These are phyloP conservation scores for Conchocele bisecta DNA, from an alignment of 2,888 invertebrate genomes.

Conservation along the genomic window DNA sequence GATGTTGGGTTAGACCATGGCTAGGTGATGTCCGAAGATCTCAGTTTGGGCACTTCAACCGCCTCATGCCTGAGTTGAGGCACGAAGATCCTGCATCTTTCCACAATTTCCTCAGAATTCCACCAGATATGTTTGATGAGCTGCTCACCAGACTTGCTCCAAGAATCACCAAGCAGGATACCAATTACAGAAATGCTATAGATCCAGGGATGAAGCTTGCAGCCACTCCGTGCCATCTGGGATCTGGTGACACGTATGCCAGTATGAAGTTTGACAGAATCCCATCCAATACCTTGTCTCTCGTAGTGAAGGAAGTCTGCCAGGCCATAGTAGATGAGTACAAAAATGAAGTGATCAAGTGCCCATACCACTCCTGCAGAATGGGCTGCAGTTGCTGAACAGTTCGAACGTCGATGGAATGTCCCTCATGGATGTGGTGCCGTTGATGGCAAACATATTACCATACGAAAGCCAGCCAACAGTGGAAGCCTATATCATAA, in stretches of 20 bases:
- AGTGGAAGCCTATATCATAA: constrained; percentile 56
- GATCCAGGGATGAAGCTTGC: constrained; percentile 54
- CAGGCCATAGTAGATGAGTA: constrained; percentile 40
- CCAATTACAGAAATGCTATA: constrained; percentile 42
- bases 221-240: constrained; percentile 50
- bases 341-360: constrained; percentile 28
- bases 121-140: constrained; percentile 53
- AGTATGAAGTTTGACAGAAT: constrained; percentile 55
- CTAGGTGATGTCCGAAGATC: constrained; percentile 22
- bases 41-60: constrained; percentile 28
- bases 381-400: constrained; percentile 52
- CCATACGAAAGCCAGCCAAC: constrained; percentile 44
- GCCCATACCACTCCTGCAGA: constrained; percentile 41
- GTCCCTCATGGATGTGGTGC: constrained; percentile 62
- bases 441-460: constrained; percentile 65
- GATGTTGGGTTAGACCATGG: constrained; percentile 45
- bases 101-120: constrained; percentile 45
- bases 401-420: constrained; percentile 56
- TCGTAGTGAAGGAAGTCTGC: too few relatives aligned
- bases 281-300: too few relatives aligned
- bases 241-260: constrained; percentile 51
- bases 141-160: constrained; percentile 46
- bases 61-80: constrained; percentile 38
- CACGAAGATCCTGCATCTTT: constrained; percentile 41
- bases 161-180: constrained; percentile 51